Evolutionary conservation across 2,113 vertebrate species (phyloP).

Genomic region (Phalacrocorax brasilianus): DNA sequence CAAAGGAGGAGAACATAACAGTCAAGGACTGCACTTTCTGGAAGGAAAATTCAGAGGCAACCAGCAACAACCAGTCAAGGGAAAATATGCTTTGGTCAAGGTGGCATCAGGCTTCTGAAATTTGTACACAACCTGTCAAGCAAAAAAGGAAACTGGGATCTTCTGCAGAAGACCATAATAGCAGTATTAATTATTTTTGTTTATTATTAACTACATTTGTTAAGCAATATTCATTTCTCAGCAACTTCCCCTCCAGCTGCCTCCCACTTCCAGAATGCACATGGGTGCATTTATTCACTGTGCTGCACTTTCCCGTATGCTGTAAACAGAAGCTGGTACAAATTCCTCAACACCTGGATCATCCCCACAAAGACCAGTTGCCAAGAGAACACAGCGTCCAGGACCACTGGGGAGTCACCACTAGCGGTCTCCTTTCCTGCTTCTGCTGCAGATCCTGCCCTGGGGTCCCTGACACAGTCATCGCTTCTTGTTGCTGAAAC

Average conservation of each 20-base stretch:
- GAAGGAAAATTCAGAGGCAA: not conserved
- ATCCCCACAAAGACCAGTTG: not conserved
- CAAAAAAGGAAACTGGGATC: not conserved
- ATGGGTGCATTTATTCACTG: not conserved
- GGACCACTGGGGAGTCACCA: not conserved
- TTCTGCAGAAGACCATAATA: not conserved
- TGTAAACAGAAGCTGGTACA: not conserved
- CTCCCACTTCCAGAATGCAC: not conserved
- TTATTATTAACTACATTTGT: not conserved
- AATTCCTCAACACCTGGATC: not conserved
- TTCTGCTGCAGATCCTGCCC: fast-evolving
- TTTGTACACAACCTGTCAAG: not conserved
- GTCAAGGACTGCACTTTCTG: not conserved
- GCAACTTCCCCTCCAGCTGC: not conserved
- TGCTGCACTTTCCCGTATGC: not conserved
- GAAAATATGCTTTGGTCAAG: not conserved
- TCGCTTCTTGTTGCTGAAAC: not conserved
- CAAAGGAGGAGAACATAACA: not conserved
- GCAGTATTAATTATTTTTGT: not conserved
- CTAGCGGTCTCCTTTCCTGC: not conserved
- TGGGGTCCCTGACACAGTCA: not conserved
- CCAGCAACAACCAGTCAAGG: not conserved
- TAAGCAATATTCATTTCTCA: not conserved
- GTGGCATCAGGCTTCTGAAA: not conserved
- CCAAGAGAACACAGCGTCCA: fast-evolving